Conservation (phyloP, 2,797 vertebrate genomes). For the Thripadectes ignobilis region DNA sequence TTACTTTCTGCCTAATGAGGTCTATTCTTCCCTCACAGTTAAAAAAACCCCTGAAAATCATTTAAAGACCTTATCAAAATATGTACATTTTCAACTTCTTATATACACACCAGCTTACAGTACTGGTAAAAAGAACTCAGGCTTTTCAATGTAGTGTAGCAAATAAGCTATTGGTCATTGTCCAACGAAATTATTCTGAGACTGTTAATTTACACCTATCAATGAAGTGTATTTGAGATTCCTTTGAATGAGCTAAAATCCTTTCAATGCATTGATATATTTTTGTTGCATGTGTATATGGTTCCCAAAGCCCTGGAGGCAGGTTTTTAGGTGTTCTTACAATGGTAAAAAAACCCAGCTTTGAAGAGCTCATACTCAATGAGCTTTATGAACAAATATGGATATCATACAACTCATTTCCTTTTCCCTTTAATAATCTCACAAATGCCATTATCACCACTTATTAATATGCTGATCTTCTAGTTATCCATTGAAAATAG, state of each 20-base stretch:
- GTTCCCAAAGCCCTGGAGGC: background rate
- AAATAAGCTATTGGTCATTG: background rate
- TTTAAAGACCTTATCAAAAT: background rate
- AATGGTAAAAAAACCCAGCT: background rate
- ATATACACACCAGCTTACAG: too few species aligned
- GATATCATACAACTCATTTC: background rate
- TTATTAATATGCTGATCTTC: background rate
- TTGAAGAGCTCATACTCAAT: rapidly evolving
- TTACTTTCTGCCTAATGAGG: background rate
- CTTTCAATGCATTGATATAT: background rate
- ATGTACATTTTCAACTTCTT: background rate
- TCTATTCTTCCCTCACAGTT: background rate
- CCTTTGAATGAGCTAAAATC: background rate
- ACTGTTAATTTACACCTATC: background rate
- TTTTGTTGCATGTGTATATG: background rate
- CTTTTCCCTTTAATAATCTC: background rate
- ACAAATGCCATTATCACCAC: background rate
- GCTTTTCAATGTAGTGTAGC: background rate
- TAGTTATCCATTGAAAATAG: background rate
- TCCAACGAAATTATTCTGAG: background rate
- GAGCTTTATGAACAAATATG: background rate
- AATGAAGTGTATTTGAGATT: background rate
- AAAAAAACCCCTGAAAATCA: background rate
- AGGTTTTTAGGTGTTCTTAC: background rate
- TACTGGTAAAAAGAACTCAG: background rate